Percentiles rank a stretch among this genome's conserved stretches.
phyloP scores from a whole-genome alignment of 2,797 vertebrate species.

The Xiphophorus birchmanni region DNA sequence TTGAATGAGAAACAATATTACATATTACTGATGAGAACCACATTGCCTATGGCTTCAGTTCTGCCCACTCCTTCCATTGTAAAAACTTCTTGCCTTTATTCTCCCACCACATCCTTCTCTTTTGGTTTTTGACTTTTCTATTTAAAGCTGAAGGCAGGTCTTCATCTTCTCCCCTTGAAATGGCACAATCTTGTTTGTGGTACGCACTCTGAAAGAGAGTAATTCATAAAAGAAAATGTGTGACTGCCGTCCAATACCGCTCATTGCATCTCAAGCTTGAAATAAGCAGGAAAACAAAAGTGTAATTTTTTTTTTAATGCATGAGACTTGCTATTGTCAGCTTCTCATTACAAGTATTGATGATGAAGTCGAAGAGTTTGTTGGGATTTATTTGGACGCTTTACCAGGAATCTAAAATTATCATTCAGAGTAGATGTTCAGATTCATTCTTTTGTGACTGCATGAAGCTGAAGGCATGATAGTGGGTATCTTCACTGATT shows the following conservation, averaged over 20 bases:
- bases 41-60: constrained; percentile 68
- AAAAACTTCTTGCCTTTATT: constrained; percentile 55
- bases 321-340: not conserved
- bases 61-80: constrained; percentile 67
- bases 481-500: not conserved
- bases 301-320: not conserved
- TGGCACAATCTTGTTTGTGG: constrained; percentile 59
- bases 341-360: not conserved
- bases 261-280: constrained; percentile 33
- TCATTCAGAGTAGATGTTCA: not conserved
- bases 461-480: not conserved
- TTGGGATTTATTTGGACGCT: not conserved
- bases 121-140: constrained; percentile 39
- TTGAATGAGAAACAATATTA: constrained; percentile 58
- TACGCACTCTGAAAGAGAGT: constrained; percentile 42
- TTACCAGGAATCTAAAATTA: not conserved
- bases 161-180: constrained; percentile 56
- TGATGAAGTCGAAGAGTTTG: not conserved
- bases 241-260: constrained; percentile 50
- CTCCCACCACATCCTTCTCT: constrained; percentile 29
- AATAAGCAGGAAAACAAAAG: constrained; percentile 32
- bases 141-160: constrained; percentile 41
- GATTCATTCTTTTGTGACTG: not conserved
- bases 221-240: constrained; percentile 65
- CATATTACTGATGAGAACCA: constrained; percentile 75